Evolutionary conservation across 2,113 vertebrate genomes (phyloP).

Genomic region (Empidonax alnorum): DNA sequence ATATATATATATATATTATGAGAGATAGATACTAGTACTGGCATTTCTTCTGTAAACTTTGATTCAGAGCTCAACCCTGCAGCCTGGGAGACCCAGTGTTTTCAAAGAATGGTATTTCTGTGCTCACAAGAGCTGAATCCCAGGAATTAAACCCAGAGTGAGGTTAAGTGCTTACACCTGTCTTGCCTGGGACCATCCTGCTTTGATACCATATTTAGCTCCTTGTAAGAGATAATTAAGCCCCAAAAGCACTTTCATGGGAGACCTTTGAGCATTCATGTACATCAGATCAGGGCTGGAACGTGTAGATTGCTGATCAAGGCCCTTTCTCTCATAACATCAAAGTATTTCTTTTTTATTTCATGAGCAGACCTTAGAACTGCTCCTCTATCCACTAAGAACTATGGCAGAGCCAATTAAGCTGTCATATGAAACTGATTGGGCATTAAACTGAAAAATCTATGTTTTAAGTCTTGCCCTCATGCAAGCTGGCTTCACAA

Average conservation of each 20-base stretch:
- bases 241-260: not conserved
- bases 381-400: not conserved
- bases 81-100: not conserved
- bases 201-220: not conserved
- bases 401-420: not conserved
- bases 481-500: not conserved
- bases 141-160: not conserved
- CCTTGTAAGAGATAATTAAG: not conserved
- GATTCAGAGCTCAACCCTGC: not conserved
- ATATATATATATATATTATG: not conserved
- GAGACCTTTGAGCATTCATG: not conserved
- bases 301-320: not conserved
- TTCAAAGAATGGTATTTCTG: not conserved
- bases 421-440: constrained; percentile 2
- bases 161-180: not conserved
- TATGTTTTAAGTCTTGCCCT: constrained; percentile 9
- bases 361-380: not conserved
- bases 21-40: not conserved
- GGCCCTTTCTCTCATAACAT: not conserved
- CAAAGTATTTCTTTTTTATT: not conserved
- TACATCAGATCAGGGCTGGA: not conserved
- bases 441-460: constrained; percentile 41
- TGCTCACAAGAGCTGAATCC: not conserved
- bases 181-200: not conserved
- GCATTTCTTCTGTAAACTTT: not conserved